Evolutionary conservation across 1,140 invertebrate species (phyloP), one percentile per base, ranked within the genome.

Genomic region (Ceratosolen solmsi): DNA sequence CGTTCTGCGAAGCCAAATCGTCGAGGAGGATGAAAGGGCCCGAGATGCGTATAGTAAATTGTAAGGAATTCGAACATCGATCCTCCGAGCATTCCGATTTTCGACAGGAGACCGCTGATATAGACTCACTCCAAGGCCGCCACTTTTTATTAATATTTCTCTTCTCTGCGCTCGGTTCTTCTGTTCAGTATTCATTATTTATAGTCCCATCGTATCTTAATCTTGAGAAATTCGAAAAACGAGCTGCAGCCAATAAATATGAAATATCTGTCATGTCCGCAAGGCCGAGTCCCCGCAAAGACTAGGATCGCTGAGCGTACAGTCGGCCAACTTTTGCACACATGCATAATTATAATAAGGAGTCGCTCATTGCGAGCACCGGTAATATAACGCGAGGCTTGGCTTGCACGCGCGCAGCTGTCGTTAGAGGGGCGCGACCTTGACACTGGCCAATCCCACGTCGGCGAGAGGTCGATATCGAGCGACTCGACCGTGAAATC

Each of bases 31-130:
- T 87, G 83, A 84, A 88, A 84, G 86, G 84, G 84, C 86, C 82
- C 83, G 83, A 63, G 70, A 56, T 15, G 78, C 70, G 80, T 36
- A 85, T 87, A 56, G 87, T 88, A 87, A 88, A 87, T 87, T 85
- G 84, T 84, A 76, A 84, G 63, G 86, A 87, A 85, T 86, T 78
- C 79, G 51, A 51, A 22, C 82, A 83, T 83, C 76, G 76, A 83
- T 83, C 76, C 76, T 79, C 70, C 27, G 82, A 82, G 84, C 85
- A 86, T 86, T 87, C 84, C 84, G 80, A 85, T 79, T 79, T 79
- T 65, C 54, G 82, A 79, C 51, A 68, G 25, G 72, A 56, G 68
- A 51, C 63, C 49, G n/a, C 63, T 65, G 73, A 82, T 82, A 82
- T 51, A 41, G 25, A 22, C 41, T 68, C 58, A 38, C 51, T 5